Base-by-base conservation (phyloP, 2,888 invertebrate species). In the Mesochorus sp. region DNA sequence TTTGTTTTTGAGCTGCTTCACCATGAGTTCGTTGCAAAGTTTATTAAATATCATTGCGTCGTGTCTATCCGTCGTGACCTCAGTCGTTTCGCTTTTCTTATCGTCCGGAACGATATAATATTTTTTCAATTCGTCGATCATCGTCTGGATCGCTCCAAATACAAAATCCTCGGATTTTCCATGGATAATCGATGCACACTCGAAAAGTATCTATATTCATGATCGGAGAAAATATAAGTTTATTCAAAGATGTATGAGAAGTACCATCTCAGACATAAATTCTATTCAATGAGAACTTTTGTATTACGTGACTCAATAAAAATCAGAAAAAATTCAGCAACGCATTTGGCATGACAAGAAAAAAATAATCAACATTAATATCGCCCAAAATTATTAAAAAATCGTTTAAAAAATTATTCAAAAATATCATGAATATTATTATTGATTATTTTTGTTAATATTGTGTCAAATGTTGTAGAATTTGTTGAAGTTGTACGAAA, bases 161-260 rank as follows among this genome's bases (percentile, higher is more conserved):
- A 55, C 6, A 5, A 10, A 5, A 10, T 55, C 34, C 14, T 55
- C 34, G 1, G 34, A 26, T 55, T 34, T 28, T 19, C 34, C 10
- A 55, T 4, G 8, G n/a, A 55, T 19, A 5, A 12, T n/a, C 2
- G 8, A 55, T 34, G 34, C 55, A 55, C 19, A n/a, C n/a, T 55
- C 55, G n/a, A 55, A 55, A 34, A 55, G 4, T 10, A 55, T 55
- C 34, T 55, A 19, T 37, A 34, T 8, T 17, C 17, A 53, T 8
- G 3, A 12, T 19, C 14, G 2, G 34, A 17, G 19, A 34, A 2
- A 17, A 44, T 1, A 12, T 12, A 42, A 42, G 1, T 5, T 12
- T 12, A 1, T 42, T 12, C 42, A 42, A 42, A 14, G 14, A 42
- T 14, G 12, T 17, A 4, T 14, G 42, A 42, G 3, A 14, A n/a